phyloP scores from a whole-genome alignment of 2,888 invertebrate species.

The Oscheius sp. region DNA sequence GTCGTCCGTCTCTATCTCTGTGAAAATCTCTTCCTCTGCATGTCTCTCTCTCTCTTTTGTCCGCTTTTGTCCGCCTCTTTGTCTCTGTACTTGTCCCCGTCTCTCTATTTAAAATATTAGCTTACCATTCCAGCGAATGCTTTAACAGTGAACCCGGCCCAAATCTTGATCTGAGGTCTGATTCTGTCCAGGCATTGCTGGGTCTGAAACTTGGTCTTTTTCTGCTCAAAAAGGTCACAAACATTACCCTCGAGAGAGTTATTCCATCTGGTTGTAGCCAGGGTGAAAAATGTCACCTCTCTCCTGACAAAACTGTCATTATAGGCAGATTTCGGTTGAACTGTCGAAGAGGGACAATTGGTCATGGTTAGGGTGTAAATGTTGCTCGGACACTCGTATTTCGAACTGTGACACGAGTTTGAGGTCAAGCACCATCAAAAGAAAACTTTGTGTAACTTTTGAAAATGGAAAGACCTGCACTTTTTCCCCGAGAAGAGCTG shows the following conservation, averaged over 20 bases:
- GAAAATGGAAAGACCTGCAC: conserved; percentile 33
- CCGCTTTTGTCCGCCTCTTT: neutral
- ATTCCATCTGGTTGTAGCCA: conserved; percentile 47
- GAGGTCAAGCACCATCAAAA: conserved; percentile 47
- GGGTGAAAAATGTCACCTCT: conserved; percentile 41
- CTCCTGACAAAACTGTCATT: conserved; percentile 41
- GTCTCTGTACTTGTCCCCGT: neutral
- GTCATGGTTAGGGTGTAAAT: conserved; percentile 32
- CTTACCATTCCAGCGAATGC: neutral
- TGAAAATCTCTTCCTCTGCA: neutral
- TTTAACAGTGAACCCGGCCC: neutral
- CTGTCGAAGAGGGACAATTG: conserved; percentile 40
- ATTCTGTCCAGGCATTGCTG: conserved; percentile 23
- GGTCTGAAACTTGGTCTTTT: conserved; percentile 2
- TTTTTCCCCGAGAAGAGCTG: conserved; percentile 33
- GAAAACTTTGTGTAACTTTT: neutral
- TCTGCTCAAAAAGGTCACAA: neutral
- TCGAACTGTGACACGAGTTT: conserved; percentile 40
- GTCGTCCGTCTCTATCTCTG: neutral
- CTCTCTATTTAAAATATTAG: neutral
- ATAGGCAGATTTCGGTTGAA: conserved; percentile 33
- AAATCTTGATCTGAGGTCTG: conserved; percentile 2
- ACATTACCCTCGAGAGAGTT: conserved; percentile 27
- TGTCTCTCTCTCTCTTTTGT: neutral
- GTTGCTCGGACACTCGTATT: conserved; percentile 46